Base-by-base conservation (phyloP, 2,888 invertebrate genomes). In the Parasteatoda lunata region DNA sequence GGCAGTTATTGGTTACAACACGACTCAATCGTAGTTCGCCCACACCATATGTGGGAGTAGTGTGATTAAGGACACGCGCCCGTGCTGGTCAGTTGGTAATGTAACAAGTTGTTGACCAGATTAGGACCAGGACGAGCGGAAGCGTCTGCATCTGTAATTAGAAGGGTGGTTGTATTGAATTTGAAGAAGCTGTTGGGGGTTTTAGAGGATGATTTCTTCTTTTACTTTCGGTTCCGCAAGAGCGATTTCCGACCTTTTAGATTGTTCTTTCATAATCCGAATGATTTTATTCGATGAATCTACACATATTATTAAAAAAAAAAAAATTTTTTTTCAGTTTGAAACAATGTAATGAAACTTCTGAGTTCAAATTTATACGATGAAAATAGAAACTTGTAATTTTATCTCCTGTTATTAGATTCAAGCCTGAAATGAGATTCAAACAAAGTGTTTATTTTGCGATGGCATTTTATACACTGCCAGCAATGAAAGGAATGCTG, bases 1-100 rank as follows among this genome's bases (percentile, higher is more conserved):
- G 77, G 52, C 84, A 77, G 84, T 84, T 84, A 84, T 84, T 77
- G 84, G 84, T 84, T 84, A 84, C 84, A 77, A 84, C 72, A 54
- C 70, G 77, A 66, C 51, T 48, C 80, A 69, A n/a, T 73, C 47
- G 47, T 68, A 59, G 6, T 66, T 69, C 75, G 69, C 73, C 73
- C 75, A 65, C 80, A 51, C 52, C 15, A 48, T 45, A 64, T 64
- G 68, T 69, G 78, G 75, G 52, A 6, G 68, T 45, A 66, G 66
- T 4, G 52, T 59, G 30, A 52, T 68, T 45, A 47, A n/a, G 68
- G 83, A 64, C 78, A 78, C 84, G 78, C 84, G 84, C 54, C 77
- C 49, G 65, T 30, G 48, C 66, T 65, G 75, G 78, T 84, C 84
- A 78, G 49, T 49, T 30, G 71, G 77, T 71, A 52, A 65, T 66